Evolutionary conservation across 2,888 invertebrate genomes (phyloP).

Genomic region (Zygogramma bicolorata): DNA sequence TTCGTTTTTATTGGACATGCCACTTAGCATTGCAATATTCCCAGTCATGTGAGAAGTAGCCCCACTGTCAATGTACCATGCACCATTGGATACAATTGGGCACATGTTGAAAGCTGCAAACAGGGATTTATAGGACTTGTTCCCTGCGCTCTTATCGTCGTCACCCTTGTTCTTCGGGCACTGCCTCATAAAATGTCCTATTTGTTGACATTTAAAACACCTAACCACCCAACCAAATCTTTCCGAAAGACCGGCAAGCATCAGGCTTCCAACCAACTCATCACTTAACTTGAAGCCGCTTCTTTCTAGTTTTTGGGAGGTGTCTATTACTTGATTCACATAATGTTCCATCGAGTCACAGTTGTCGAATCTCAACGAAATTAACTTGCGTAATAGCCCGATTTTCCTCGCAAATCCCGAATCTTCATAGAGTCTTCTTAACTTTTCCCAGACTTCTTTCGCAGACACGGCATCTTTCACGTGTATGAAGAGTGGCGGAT

Average conservation of each 20-base stretch:
- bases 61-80: slow-evolving; percentile 36
- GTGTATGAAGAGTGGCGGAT: slow-evolving; percentile 49
- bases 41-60: slow-evolving; percentile 34
- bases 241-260: slow-evolving; percentile 39
- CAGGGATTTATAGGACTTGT: slow-evolving; percentile 10
- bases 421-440: slow-evolving; percentile 27
- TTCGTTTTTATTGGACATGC: slow-evolving; percentile 17
- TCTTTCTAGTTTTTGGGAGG: slow-evolving; percentile 49
- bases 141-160: background rate
- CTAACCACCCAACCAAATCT: no score
- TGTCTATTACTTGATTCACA: slow-evolving; percentile 52
- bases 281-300: slow-evolving; percentile 54
- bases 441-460: slow-evolving; percentile 45
- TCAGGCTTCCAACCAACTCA: slow-evolving; percentile 52
- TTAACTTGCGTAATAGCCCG: slow-evolving; percentile 35
- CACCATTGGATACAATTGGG: slow-evolving; percentile 8
- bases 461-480: slow-evolving; percentile 46
- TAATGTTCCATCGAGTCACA: background rate
- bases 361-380: background rate
- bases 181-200: background rate
- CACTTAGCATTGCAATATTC: slow-evolving; percentile 19
- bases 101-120: slow-evolving; percentile 25
- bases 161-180: background rate
- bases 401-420: background rate
- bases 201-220: background rate